These are phyloP conservation scores for Conops quadrifasciatus DNA, from an alignment of 2,888 invertebrate genomes.

Conservation along the genomic window DNA sequence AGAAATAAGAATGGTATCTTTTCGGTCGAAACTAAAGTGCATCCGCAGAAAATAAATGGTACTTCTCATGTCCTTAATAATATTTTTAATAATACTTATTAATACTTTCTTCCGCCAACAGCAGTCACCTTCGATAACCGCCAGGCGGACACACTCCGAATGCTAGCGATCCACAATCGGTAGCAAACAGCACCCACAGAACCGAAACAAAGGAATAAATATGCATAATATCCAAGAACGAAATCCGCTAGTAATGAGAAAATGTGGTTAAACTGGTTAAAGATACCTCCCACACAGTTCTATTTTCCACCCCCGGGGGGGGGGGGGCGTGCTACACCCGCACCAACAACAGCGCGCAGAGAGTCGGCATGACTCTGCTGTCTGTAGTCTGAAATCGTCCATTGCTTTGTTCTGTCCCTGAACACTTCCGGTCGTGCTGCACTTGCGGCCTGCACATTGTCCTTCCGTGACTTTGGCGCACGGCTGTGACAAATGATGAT, in stretches of 20 bases:
- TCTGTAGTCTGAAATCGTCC: constrained; percentile 1
- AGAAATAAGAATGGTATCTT: constrained; percentile 35
- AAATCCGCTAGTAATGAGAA: constrained; percentile 27
- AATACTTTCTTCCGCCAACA: neutral
- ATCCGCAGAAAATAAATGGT: too few relatives aligned
- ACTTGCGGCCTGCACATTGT: constrained; percentile 24
- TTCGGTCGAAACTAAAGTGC: too few relatives aligned
- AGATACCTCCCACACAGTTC: neutral
- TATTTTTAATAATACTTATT: too few relatives aligned
- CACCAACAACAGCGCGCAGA: neutral
- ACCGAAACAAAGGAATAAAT: too few relatives aligned
- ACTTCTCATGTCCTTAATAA: too few relatives aligned
- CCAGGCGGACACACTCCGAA: neutral
- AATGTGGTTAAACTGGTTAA: constrained; percentile 18
- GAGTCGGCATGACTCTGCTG: constrained; percentile 7
- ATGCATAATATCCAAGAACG: too few relatives aligned
- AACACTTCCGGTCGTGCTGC: constrained; percentile 36
- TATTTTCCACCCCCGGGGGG: neutral
- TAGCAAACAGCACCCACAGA: too few relatives aligned
- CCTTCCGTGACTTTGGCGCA: constrained; percentile 11
- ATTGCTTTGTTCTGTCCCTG: constrained; percentile 15
- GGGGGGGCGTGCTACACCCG: neutral
- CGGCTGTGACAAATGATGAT: neutral
- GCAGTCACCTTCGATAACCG: neutral
- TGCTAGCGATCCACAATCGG: neutral